Conservation (phyloP, 2,113 vertebrate species). For the Smithornis capensis region DNA sequence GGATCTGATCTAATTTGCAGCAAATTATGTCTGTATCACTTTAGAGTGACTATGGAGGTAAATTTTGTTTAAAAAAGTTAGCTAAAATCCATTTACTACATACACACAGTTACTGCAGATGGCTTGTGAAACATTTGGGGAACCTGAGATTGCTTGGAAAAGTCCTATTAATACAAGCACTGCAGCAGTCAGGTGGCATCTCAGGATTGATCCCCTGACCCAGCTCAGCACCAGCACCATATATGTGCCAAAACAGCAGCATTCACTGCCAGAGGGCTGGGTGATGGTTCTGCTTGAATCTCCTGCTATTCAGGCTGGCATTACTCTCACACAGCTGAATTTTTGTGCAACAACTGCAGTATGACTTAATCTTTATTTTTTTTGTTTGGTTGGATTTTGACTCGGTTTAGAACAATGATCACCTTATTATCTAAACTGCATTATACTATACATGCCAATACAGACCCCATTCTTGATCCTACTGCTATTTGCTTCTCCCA, state of each 20-base stretch:
- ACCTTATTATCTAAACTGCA: not conserved
- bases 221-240: not conserved
- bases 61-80: not conserved
- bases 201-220: rapidly evolving
- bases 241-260: not conserved
- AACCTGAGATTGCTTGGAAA: not conserved
- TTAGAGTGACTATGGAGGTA: not conserved
- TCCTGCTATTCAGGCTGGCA: not conserved
- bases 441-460: not conserved
- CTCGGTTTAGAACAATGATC: not conserved
- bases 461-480: not conserved
- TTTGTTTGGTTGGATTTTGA: not conserved
- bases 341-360: not conserved
- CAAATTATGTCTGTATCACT: not conserved
- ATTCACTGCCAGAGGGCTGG: not conserved
- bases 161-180: not conserved
- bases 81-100: rapidly evolving
- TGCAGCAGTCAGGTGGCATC: not conserved
- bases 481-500: not conserved
- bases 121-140: not conserved
- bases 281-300: not conserved
- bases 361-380: not conserved
- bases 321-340: not conserved
- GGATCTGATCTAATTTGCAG: not conserved
- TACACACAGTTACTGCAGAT: not conserved